These are phyloP conservation scores for Paratrypauchen microcephalus DNA, from an alignment of 2,797 vertebrate species.

Conservation along the genomic window DNA sequence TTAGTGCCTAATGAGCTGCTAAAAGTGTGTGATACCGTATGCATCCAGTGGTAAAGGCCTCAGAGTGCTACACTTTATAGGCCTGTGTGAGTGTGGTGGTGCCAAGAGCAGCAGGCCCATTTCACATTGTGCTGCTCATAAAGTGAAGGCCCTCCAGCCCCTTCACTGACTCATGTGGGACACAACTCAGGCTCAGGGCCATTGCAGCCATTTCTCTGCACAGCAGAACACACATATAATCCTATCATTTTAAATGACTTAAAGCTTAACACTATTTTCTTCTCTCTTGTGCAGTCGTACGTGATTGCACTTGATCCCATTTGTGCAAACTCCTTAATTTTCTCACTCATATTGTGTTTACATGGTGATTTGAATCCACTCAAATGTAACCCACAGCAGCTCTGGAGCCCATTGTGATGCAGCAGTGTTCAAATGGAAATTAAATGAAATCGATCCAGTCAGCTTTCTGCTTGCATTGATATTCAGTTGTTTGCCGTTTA, in stretches of 20 bases:
- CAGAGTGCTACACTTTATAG: slow-evolving; percentile 17
- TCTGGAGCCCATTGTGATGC: background rate
- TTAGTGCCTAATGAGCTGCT: slow-evolving; percentile 37
- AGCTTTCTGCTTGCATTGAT: slow-evolving; percentile 17
- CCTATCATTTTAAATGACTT: slow-evolving; percentile 54
- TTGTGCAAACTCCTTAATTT: slow-evolving; percentile 48
- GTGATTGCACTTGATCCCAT: slow-evolving; percentile 35
- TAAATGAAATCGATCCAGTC: slow-evolving; percentile 19
- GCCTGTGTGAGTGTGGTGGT: slow-evolving; percentile 12
- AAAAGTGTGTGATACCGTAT: slow-evolving; percentile 36
- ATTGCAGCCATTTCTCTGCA: background rate
- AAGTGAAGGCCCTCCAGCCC: slow-evolving; percentile 18
- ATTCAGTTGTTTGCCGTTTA: slow-evolving; percentile 16
- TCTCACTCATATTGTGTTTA: slow-evolving; percentile 29
- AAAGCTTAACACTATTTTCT: slow-evolving; percentile 33
- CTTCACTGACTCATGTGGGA: background rate
- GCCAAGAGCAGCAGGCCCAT: slow-evolving; percentile 7
- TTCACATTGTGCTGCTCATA: slow-evolving; percentile 12
- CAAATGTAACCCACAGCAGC: slow-evolving; percentile 11
- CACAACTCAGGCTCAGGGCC: background rate
- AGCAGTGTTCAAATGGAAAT: slow-evolving; percentile 1
- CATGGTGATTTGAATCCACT: slow-evolving; percentile 17
- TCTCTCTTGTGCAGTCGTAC: background rate
- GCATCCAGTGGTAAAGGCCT: slow-evolving; percentile 32
- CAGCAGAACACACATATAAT: slow-evolving; percentile 28